Conservation (phyloP, 2,113 vertebrate genomes). For the Spea multiplicata region DNA sequence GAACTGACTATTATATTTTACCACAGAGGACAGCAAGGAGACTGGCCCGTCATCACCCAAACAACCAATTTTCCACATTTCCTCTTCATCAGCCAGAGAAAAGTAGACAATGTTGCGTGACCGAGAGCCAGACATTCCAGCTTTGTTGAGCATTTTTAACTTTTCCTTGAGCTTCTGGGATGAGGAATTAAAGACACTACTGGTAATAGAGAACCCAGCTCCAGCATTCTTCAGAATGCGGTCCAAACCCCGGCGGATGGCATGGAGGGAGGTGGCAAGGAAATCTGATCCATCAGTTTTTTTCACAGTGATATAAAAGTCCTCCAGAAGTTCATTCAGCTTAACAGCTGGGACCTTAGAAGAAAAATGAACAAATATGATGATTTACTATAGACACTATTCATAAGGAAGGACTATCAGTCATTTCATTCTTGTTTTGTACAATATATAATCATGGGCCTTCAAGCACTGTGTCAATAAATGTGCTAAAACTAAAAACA, state of each 20-base stretch:
- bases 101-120: constrained; percentile 56
- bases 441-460: too few species aligned
- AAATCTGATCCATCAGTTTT: constrained; percentile 62
- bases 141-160: constrained; percentile 57
- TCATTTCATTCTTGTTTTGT: too few species aligned
- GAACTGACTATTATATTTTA: constrained; percentile 64
- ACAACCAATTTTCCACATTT: constrained; percentile 56
- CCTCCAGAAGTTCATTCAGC: constrained; percentile 56
- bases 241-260: constrained; percentile 54
- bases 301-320: constrained; percentile 57
- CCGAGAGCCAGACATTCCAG: constrained; percentile 51
- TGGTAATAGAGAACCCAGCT: constrained; percentile 59
- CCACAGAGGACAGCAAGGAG: constrained; percentile 51
- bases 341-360: constrained; percentile 61
- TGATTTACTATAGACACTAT: too few species aligned
- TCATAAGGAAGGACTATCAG: too few species aligned
- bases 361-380: constrained; percentile 48
- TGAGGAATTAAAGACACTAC: constrained; percentile 61
- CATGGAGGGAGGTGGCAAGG: constrained; percentile 54
- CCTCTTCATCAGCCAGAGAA: constrained; percentile 56
- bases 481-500: too few species aligned
- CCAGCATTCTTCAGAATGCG: constrained; percentile 56
- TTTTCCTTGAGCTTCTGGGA: constrained; percentile 64
- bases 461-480: too few species aligned
- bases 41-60: constrained; percentile 51